Base-by-base conservation (phyloP, 1,140 invertebrate species). In the Cotesia glomerata region DNA sequence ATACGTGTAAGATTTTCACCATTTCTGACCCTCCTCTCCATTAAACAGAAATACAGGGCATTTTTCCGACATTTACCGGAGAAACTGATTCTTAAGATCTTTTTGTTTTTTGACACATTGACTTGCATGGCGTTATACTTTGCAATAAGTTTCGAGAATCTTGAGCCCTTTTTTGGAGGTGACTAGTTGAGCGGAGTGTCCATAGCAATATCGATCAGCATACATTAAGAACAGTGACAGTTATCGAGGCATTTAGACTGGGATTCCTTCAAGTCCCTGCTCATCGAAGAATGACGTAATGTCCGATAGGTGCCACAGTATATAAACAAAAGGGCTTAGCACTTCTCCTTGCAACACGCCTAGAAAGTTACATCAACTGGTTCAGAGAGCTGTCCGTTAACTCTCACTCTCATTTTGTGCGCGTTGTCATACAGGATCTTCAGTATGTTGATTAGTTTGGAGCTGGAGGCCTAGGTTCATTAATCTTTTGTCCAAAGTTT, bases 151-250 rank as follows among this genome's bases (percentile, higher is more conserved):
- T 2, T 70, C 9, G 1, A 76, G 59, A 0, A 67, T 2, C 8
- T 54, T 51, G 2, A 76, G 13, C 4, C 16, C n/a, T n/a, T 65
- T 70, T 76, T 39, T 51, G 63, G n/a, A 76, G 13, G 16, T 72
- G 61, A 3, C 58, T n/a, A 1, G 62, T 16, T 13, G 69, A 52
- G 26, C 75, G 36, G 1, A 68, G 73, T 0, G 75, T 36, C n/a
- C 0, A 78, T 52, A 5, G 59, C 63, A 13, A 75, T n/a, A 51
- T 76, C 76, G 54, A n/a, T 77, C 73, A 5, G 69, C 76, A 13
- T 74, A 76, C n/a, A 73, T 67, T 11, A 77, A 45, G 1, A 77
- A 32, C 13, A 73, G 4, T n/a, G 5, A 74, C 52, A 26, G 74
- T 64, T 7, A 14, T n/a, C 13, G 18, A 14, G 5, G 8, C 52